Base-by-base conservation (phyloP, 64 coral and sea anemone species). In the Cladopsammia gracilis region DNA sequence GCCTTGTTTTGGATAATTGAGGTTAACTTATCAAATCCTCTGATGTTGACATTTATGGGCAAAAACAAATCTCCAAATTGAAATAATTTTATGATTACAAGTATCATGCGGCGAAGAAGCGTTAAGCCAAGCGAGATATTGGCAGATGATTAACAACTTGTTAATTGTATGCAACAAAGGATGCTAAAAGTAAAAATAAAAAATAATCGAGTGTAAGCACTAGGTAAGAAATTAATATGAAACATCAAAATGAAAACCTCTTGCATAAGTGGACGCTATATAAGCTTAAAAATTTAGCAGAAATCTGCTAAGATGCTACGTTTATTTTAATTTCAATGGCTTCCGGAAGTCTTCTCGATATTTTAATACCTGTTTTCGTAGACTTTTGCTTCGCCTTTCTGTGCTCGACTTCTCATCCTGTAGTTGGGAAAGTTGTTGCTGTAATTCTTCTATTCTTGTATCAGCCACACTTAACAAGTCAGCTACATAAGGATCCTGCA, bases 401-500 rank as follows among this genome's bases (percentile, higher is more conserved):
- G 73, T 75, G 48, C 94, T 95, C 23, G 93, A 89, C 56, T 79
- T 99, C 15, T 96, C 94, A 76, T 92, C 94, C 70, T 91, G 76
- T 57, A 99, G 78, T 23, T 66, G 83, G 0, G 92, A 66, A 23
- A 91, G 23, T 83, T 99, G 92, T 47, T 47, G 70, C 51, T 99
- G 94, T 25, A 99, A 76, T 64, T 99, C 94, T 42, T 99, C 98
- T 70, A 99, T 99, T 89, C 94, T 94, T 50, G 77, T 99, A 75
- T 99, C 98, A 73, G 98, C 98, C 11, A 99, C 98, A 79, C 85
- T 96, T 64, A 99, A 89, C 44, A 99, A 87, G 70, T 99, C 98
- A 44, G 98, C 98, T 11, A 99, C 98, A 51, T 99, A 99, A 6
- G 98, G 98, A 89, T 99, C 98, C 16, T 96, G 91, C 3, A 68